Evolutionary conservation across 37 sponge, comb jelly and placozoan species (phyloP), one percentile per base, ranked within the genome.

Genomic region (Petrosia ficiformis): DNA sequence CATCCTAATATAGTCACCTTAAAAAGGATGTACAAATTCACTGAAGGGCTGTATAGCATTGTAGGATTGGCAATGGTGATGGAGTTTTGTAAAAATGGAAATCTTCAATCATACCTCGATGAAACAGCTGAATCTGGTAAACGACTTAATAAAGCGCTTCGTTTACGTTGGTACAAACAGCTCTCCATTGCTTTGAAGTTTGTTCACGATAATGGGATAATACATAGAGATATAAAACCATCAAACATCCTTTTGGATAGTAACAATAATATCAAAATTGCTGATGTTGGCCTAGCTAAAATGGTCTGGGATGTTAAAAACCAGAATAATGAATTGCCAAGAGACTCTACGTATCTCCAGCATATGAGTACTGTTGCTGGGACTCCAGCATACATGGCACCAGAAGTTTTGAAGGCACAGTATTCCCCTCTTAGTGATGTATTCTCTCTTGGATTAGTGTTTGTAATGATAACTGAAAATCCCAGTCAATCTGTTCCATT

Each of bases 271-370:
- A 26, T 79, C 42, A 79, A 79, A 67, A 39, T 79, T 6, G 80
- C 60, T 44, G 80, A 79, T 69, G 59, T 79, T 32, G 80, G 80
- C 0, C 19, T 79, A 34, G 80, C 80, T 3, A 79, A 79, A 57
- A 43, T 43, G 8, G 21, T 35, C 1, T 70, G 31, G 39, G 80
- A 79, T 32, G 10, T 36, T 60, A 28, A 21, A 8, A 16, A 5
- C 14, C 16, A 10, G 54, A 19, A 48, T 48, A 48, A 48, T 48
- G 54, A 48, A 16, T 48, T 48, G 16, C 14, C 54, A 22, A 31
- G 48, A 16, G 2, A 59, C 6, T 26, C 56, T 25, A 14, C 61
- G 5, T 68, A 64, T 28, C 56, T 58, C 29, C 32, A 37, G 25
- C 70, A 79, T 61, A 79, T 79, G 80, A 1, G 36, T 16, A 79